These are phyloP conservation scores for Noctua comes DNA, from an alignment of 2,888 invertebrate species.

Conservation along the genomic window DNA sequence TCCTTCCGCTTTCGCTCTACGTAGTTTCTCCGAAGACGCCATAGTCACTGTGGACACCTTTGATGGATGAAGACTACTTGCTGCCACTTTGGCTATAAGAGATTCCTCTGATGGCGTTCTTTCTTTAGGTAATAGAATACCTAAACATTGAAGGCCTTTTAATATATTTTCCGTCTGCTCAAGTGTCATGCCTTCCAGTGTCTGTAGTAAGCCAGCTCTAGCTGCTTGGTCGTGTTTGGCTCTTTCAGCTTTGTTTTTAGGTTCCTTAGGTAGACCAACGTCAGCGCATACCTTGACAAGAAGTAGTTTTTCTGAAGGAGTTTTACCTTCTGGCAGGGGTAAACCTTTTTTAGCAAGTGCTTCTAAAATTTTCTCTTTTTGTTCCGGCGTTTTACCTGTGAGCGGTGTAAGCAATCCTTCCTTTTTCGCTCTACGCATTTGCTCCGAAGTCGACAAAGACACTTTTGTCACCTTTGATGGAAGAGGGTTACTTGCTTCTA, in stretches of 20 bases:
- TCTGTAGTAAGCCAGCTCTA: constrained; percentile 50
- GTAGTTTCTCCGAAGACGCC: neutral
- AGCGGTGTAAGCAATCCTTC: constrained; percentile 35
- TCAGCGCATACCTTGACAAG: constrained; percentile 66
- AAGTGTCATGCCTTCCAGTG: constrained; percentile 61
- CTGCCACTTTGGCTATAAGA: constrained; percentile 48
- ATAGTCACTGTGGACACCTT: neutral
- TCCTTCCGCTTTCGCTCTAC: constrained; percentile 22
- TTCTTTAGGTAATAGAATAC: constrained; percentile 63
- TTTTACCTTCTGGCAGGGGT: constrained; percentile 67
- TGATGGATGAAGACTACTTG: neutral
- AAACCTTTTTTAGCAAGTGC: constrained; percentile 63
- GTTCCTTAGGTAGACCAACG: constrained; percentile 67
- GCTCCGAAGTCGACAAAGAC: constrained; percentile 4
- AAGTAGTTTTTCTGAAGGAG: constrained; percentile 67
- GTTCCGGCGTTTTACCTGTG: constrained; percentile 60
- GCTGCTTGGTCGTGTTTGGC: constrained; percentile 65
- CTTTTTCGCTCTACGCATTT: constrained; percentile 21
- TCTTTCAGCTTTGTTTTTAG: constrained; percentile 50
- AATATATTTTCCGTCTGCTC: constrained; percentile 67
- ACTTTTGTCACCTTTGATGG: neutral
- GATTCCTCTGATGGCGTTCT: constrained; percentile 67
- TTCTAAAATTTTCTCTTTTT: constrained; percentile 65
- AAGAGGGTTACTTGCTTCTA: neutral
- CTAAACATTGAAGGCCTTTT: constrained; percentile 33